A percentile compares a stretch with the other conserved stretches of the same genome.
Conservation (phyloP, 1,140 invertebrate genomes). For the Drosophila ambigua region DNA sequence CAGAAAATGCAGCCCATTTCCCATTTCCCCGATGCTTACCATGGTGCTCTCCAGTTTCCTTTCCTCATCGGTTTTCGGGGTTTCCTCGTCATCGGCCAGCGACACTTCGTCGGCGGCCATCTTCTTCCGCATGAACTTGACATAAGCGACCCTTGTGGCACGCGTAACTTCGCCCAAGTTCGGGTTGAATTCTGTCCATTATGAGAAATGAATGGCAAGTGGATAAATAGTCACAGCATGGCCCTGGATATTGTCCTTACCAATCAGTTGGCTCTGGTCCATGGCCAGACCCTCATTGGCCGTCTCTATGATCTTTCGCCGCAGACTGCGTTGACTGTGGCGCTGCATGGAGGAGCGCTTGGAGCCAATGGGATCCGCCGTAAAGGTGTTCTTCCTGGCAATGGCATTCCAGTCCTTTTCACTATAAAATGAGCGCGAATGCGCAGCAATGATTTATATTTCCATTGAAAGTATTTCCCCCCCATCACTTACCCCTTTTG, state of each 20-base stretch:
- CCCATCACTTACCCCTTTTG: constrained; percentile 82
- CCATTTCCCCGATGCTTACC: constrained; percentile 19
- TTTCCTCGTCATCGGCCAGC: constrained; percentile 45
- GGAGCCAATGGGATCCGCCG: constrained; percentile 91
- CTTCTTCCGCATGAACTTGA: constrained; percentile 92
- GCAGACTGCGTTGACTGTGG: constrained; percentile 88
- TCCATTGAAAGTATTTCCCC: neutral
- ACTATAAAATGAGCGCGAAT: constrained; percentile 15
- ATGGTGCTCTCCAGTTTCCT: constrained; percentile 52
- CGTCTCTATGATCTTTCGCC: constrained; percentile 87
- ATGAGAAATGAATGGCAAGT: too few species aligned
- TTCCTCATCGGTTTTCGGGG: constrained; percentile 17
- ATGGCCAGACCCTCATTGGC: constrained; percentile 84
- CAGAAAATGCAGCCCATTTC: neutral
- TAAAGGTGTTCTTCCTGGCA: constrained; percentile 88
- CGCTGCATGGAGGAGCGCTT: constrained; percentile 87
- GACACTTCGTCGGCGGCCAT: constrained; percentile 77
- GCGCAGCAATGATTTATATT: rapidly evolving
- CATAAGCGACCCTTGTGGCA: constrained; percentile 91
- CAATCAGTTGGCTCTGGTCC: constrained; percentile 84
- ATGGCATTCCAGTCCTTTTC: constrained; percentile 93
- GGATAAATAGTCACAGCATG: neutral
- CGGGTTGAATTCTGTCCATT: constrained; percentile 89
- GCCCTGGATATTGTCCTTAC: constrained; percentile 69
- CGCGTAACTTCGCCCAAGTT: constrained; percentile 89